These are phyloP conservation scores for Hylia prasina DNA, from an alignment of 2,113 vertebrate species.

Conservation along the genomic window DNA sequence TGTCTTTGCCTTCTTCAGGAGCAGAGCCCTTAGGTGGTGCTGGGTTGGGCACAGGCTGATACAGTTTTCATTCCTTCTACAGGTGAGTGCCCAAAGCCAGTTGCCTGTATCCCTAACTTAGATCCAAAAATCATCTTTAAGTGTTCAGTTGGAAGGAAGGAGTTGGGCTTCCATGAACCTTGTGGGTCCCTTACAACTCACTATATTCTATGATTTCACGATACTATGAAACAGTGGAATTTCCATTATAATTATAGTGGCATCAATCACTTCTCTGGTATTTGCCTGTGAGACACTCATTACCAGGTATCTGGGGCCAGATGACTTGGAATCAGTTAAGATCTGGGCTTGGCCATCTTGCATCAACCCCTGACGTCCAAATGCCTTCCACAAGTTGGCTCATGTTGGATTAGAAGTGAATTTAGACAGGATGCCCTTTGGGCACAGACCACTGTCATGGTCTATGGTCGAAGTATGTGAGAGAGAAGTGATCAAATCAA, in stretches of 20 bases:
- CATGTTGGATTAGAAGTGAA: background rate
- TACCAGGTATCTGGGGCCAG: background rate
- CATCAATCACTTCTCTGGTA: background rate
- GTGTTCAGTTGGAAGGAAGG: background rate
- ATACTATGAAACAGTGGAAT: background rate
- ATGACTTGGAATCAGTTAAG: background rate
- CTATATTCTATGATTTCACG: background rate
- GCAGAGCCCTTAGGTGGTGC: background rate
- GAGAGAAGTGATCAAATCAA: background rate
- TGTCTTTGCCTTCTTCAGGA: background rate
- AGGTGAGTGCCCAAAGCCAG: background rate
- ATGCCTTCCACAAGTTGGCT: background rate
- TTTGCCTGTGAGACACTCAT: conserved; percentile 7
- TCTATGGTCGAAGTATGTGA: background rate
- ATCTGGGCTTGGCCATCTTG: conserved; percentile 28
- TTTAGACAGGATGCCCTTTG: background rate
- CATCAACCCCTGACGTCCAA: background rate
- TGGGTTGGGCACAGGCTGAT: background rate
- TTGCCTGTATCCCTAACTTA: background rate
- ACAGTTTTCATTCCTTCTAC: background rate
- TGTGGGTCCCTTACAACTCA: background rate
- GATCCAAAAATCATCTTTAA: background rate
- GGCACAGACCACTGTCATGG: background rate
- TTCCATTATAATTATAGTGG: background rate
- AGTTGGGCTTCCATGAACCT: background rate